phyloP scores from a whole-genome alignment of 2,888 invertebrate species.

The Epirrhoe alternata region DNA sequence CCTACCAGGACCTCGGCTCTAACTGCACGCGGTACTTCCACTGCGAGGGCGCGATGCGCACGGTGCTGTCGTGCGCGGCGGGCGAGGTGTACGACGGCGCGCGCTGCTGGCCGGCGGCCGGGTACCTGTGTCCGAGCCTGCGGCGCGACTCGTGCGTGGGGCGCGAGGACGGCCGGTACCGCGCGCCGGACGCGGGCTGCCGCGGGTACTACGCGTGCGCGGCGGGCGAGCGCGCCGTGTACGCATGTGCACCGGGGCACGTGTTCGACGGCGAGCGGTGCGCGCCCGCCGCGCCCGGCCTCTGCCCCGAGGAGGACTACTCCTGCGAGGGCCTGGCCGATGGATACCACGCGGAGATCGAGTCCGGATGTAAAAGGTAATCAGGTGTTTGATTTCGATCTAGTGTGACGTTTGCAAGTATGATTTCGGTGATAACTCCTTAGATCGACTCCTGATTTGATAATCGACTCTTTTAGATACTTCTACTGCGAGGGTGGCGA shows the following conservation, averaged over 20 bases:
- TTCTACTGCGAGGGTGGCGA: conserved; percentile 86
- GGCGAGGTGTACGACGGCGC: conserved; percentile 78
- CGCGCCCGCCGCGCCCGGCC: conserved; percentile 63
- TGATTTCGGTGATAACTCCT: too few species aligned
- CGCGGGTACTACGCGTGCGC: conserved; percentile 86
- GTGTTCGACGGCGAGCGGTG: conserved; percentile 85
- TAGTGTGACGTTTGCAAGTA: background rate
- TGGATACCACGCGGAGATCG: conserved; percentile 84
- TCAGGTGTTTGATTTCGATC: background rate
- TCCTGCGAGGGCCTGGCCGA: conserved; percentile 80
- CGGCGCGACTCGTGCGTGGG: conserved; percentile 81
- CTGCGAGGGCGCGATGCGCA: conserved; percentile 73
- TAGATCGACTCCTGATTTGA: too few species aligned
- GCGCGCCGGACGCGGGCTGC: conserved; percentile 79
- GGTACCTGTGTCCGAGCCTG: conserved; percentile 76
- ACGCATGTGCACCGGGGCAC: conserved; percentile 81
- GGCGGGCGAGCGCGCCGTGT: conserved; percentile 83
- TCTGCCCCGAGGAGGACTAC: conserved; percentile 71
- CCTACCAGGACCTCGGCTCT: conserved; percentile 81
- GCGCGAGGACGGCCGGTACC: conserved; percentile 84
- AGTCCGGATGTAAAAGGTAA: conserved; percentile 81
- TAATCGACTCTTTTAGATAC: conserved; percentile 67
- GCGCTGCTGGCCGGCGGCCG: conserved; percentile 64
- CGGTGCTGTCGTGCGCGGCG: conserved; percentile 69
- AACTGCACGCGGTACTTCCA: conserved; percentile 83